Conservation (phyloP, 2,888 invertebrate genomes). For the Brachyptera putata region DNA sequence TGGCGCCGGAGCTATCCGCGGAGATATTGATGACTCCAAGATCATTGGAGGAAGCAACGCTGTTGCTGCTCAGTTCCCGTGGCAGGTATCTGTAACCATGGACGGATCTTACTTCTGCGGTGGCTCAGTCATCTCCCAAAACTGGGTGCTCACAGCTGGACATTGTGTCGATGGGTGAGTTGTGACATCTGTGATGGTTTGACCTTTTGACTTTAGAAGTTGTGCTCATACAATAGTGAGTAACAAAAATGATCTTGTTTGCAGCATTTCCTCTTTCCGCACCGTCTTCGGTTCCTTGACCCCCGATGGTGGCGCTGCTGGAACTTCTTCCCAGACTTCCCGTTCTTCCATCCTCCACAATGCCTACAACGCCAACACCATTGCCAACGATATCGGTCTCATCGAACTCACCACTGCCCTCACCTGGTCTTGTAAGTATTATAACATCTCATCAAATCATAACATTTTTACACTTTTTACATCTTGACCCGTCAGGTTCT, state of each 20-base stretch:
- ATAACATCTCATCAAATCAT: neutral
- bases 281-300: constrained; percentile 1
- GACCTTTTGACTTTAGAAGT: no score
- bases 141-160: constrained; percentile 52
- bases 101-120: constrained; percentile 52
- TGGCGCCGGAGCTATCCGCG: constrained; percentile 13
- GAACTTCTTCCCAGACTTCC: neutral
- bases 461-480: no score
- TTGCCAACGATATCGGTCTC: constrained; percentile 27
- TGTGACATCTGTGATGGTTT: no score
- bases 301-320: constrained; percentile 6
- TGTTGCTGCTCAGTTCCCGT: constrained; percentile 20
- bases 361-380: neutral
- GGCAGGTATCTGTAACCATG: constrained; percentile 32
- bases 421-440: constrained; percentile 7
- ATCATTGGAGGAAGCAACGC: constrained; percentile 20
- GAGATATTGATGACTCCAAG: neutral
- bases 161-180: constrained; percentile 50
- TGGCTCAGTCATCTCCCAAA: constrained; percentile 47
- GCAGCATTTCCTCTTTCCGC: constrained; percentile 7
- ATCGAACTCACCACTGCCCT: neutral
- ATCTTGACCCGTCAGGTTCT: no score
- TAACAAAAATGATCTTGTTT: no score
- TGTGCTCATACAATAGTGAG: no score
- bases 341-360: neutral